Base-by-base conservation (phyloP, 2,113 vertebrate species). In the Oriolus oriolus region DNA sequence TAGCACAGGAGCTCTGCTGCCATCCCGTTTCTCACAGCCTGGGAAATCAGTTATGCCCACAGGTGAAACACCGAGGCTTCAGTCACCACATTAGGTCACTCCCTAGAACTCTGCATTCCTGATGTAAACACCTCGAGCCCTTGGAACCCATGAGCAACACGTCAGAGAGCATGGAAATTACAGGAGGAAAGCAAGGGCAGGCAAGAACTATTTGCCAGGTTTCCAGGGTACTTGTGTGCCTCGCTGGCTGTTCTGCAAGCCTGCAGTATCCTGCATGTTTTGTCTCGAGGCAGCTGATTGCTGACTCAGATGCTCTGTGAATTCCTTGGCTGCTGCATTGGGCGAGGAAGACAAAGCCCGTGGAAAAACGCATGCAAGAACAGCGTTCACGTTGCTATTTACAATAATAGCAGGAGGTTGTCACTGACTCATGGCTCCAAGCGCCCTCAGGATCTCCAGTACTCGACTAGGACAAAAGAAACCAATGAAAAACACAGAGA, bases 251-350 rank as follows among this genome's bases (percentile, higher is more conserved):
- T 7, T 66, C 94, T 80, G 85, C 89, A 33, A 66, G 84, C 3
- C 30, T 77, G 91, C 93, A 95, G 70, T 30, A 90, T 44, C 85
- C 87, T 77, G 92, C 61, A 27, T 90, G 97, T 81, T 97, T 94
- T 96, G 90, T 96, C 96, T 95, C 31, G 5, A 56, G 68, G 96
- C 94, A 96, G 97, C 93, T 93, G 95, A 94, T 88, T 92, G 96
- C 97, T 97, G 97, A 98, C 96, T 97, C 97, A 97, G 96, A 94
- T 66, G 65, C 65, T 91, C 56, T 84, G 50, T 22, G 79, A 93
- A 94, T 93, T 96, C 97, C 88, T 97, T 95, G 95, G 93, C 95
- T 80, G n/a, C 17, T 10, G 53, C 1, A 18, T 10, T 50, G 77
- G 59, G 87, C 53, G 71, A 87, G 78, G 54, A 79, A 80, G 73